A percentile compares a stretch with the other conserved stretches of the same genome.
These are phyloP conservation scores for Apostichopus californicus DNA, from an alignment of 35 echinoderm and acorn worm species.

Conservation along the genomic window DNA sequence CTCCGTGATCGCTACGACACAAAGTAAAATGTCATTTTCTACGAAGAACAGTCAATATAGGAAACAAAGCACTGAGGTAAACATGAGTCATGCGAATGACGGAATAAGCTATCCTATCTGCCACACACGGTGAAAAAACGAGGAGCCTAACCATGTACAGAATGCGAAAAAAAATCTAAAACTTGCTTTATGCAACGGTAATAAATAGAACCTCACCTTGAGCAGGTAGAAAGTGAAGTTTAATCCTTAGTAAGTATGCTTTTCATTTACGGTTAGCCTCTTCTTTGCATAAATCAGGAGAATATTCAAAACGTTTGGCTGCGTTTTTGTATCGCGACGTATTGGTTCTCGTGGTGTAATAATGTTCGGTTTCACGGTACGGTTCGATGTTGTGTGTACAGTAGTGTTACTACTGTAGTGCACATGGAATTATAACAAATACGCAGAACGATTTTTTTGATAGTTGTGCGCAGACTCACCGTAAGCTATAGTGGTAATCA, in stretches of 20 bases:
- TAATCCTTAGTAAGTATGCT: constrained; percentile 27
- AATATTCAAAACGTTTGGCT: constrained; percentile 26
- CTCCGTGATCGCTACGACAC: background rate
- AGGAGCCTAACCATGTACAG: background rate
- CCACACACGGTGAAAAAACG: background rate
- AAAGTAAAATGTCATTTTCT: background rate
- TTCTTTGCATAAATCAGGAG: constrained; percentile 45
- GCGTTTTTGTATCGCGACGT: constrained; percentile 40
- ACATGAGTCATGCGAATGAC: constrained; percentile 55
- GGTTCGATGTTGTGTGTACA: constrained; percentile 24
- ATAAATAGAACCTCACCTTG: constrained; percentile 3
- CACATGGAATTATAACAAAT: constrained; percentile 17
- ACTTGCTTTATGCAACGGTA: background rate
- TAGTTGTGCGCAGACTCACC: constrained; percentile 30
- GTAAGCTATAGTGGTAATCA: background rate
- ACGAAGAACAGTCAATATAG: background rate
- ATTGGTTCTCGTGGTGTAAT: constrained; percentile 18
- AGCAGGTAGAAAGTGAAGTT: constrained; percentile 59
- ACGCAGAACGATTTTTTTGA: constrained; percentile 26
- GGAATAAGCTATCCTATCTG: constrained; percentile 21
- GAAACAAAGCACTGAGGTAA: constrained; percentile 20
- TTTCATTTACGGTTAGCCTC: constrained; percentile 54
- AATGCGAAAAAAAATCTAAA: background rate
- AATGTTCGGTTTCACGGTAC: background rate
- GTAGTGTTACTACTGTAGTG: background rate